phyloP scores from a whole-genome alignment of 2,888 invertebrate genomes.

The Eulithis testata region DNA sequence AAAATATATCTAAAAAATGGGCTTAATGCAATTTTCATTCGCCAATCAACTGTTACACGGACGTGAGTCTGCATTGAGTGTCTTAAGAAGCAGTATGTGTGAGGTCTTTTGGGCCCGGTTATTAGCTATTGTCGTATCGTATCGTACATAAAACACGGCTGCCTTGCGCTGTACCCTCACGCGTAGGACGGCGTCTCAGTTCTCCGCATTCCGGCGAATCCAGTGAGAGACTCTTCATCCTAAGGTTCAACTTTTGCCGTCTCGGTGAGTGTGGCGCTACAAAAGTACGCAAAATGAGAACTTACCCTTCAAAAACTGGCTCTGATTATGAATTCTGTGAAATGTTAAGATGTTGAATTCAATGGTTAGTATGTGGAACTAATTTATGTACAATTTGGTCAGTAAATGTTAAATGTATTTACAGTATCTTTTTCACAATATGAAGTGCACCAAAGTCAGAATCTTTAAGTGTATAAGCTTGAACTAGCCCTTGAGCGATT shows the following conservation, averaged over 20 bases:
- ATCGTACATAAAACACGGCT: slow-evolving; percentile 87
- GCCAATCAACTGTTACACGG: too few species aligned
- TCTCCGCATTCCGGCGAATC: slow-evolving; percentile 98
- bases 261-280: slow-evolving; percentile 98
- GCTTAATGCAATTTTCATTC: too few species aligned
- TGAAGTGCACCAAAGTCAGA: slow-evolving; percentile 5
- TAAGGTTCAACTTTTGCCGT: slow-evolving; percentile 97
- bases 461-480: not conserved
- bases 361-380: slow-evolving; percentile 32
- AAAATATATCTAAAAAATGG: too few species aligned
- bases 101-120: slow-evolving; percentile 66
- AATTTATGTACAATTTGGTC: slow-evolving; percentile 23
- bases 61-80: not conserved
- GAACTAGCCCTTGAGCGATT: not conserved
- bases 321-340: slow-evolving; percentile 35
- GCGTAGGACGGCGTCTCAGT: slow-evolving; percentile 86
- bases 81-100: not conserved
- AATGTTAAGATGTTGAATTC: slow-evolving; percentile 20
- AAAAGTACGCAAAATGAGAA: slow-evolving; percentile 76
- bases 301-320: slow-evolving; percentile 48
- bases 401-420: slow-evolving; percentile 20
- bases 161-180: slow-evolving; percentile 80
- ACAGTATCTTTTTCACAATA: slow-evolving; percentile 27
- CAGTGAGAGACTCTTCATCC: slow-evolving; percentile 98
- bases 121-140: slow-evolving; percentile 47